Percentiles rank a stretch among this genome's conserved stretches.
phyloP scores from a whole-genome alignment of 2,888 invertebrate genomes.

The Eristalis tenax region DNA sequence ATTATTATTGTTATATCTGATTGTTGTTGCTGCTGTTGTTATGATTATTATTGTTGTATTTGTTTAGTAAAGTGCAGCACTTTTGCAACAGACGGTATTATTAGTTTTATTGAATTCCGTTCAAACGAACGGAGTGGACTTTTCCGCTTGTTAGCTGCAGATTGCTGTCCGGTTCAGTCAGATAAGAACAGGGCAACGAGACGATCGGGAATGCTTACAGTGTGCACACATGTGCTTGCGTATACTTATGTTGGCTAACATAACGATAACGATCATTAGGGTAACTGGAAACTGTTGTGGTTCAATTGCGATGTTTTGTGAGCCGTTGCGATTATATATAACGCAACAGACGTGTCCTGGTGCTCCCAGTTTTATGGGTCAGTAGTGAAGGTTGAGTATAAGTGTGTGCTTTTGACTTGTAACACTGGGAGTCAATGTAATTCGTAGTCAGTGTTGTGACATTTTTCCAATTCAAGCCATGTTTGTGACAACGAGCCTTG shows the following conservation, averaged over 20 bases:
- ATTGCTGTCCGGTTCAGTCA: slow-evolving; percentile 70
- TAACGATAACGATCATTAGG: not conserved
- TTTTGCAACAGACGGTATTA: slow-evolving; percentile 26
- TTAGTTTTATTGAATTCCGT: slow-evolving; percentile 67
- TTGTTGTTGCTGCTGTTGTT: slow-evolving; percentile 44
- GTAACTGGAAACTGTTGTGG: not conserved
- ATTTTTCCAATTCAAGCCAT: too few species aligned
- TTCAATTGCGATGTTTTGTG: not conserved
- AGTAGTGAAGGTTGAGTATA: not conserved
- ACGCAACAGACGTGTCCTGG: not conserved
- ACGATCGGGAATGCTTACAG: slow-evolving; percentile 59
- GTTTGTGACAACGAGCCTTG: too few species aligned
- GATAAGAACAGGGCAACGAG: slow-evolving; percentile 60
- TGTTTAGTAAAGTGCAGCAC: slow-evolving; percentile 46
- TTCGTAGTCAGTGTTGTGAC: too few species aligned
- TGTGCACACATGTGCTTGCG: not conserved
- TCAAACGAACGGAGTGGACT: slow-evolving; percentile 69
- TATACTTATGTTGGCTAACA: not conserved
- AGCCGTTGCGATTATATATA: not conserved
- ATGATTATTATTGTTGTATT: slow-evolving; percentile 25
- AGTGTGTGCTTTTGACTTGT: not conserved
- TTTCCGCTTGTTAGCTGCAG: slow-evolving; percentile 73
- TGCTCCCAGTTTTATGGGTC: not conserved
- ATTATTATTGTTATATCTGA: slow-evolving; percentile 62
- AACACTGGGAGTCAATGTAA: too few species aligned